Percentiles rank a stretch among this genome's conserved stretches.
These are phyloP conservation scores for Leptestheria dahalacensis DNA, from an alignment of 1,140 invertebrate genomes.

Conservation along the genomic window DNA sequence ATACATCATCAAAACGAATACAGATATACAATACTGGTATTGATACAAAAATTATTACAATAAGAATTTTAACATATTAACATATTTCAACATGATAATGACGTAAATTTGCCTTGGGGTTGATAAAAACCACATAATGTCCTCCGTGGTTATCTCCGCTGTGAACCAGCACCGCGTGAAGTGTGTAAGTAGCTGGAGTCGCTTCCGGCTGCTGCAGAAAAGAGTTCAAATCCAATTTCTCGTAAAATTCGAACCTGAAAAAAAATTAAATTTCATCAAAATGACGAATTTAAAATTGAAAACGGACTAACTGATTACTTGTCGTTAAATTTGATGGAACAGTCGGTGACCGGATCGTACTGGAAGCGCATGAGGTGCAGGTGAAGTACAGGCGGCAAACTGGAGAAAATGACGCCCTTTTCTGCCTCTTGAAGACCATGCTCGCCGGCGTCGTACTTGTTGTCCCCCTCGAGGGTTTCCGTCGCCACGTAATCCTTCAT, in stretches of 20 bases:
- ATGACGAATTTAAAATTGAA: constrained; percentile 6
- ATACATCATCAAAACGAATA: too few relatives aligned
- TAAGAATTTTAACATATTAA: too few relatives aligned
- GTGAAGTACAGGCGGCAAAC: constrained; percentile 94
- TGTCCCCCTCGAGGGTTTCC: constrained; percentile 93
- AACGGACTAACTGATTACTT: constrained; percentile 35
- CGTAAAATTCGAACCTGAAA: constrained; percentile 82
- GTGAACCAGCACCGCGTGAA: constrained; percentile 96
- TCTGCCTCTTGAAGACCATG: constrained; percentile 94
- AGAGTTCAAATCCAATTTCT: constrained; percentile 66
- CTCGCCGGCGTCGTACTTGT: constrained; percentile 96
- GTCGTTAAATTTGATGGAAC: constrained; percentile 98
- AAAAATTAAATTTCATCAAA: not conserved
- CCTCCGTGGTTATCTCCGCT: constrained; percentile 99
- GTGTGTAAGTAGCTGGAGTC: constrained; percentile 64
- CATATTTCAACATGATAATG: too few relatives aligned
- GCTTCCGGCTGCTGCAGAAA: constrained; percentile 68
- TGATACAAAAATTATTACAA: not conserved
- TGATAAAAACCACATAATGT: constrained; percentile 99
- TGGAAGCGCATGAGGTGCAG: constrained; percentile 97
- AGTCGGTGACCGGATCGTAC: constrained; percentile 93
- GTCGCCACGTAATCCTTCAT: constrained; percentile 77
- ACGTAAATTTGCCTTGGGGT: constrained; percentile 42
- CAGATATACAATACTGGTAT: constrained; percentile 6
- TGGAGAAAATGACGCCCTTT: constrained; percentile 93